Base-by-base conservation (phyloP, 2,113 vertebrate species). In the Cyphomyrus discorhynchus region DNA sequence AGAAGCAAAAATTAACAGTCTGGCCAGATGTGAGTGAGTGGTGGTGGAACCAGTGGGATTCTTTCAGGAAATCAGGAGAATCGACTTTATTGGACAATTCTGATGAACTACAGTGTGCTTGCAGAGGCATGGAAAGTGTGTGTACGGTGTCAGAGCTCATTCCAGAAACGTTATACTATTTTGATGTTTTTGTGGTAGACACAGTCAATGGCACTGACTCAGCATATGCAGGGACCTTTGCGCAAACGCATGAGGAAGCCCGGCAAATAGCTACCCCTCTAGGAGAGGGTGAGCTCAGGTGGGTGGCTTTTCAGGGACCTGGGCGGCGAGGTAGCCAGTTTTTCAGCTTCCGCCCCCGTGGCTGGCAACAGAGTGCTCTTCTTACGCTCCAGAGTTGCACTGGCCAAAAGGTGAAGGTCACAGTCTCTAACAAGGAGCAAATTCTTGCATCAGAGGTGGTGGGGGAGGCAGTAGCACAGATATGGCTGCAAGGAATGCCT, bases 101-200 rank as follows among this genome's bases (percentile, higher is more conserved):
- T 1, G 9, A 92, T 0, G 96, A 95, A 46, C 95, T 96, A 47
- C 95, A 93, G 89, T 97, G 97, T 90, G 93, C 92, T 21, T 98
- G 97, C 53, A 88, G 94, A 83, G 97, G 96, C 13, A 94, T 95
- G 9, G 97, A 94, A 92, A 98, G 94, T 21, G 96, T 95, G 0
- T 97, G 97, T 93, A 97, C 96, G 0, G 93, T 98, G 87, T 95
- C 96, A 0, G 96, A 93, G 4, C 96, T 98, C 86, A 94, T 95
- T 49, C 96, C 97, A 4, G 95, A 95, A 91, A 97, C 95, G 1
- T 95, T 95, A 86, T 98, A 98, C 91, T 97, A 97, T 93, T 97
- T 98, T 39, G 97, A 98, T 0, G 93, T 98, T 13, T 98, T 98
- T 83, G 95, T 96, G 70, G 94, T 97, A 0, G 97, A 98, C 83